Evolutionary conservation across 53 echinoderm and acorn worm species (phyloP).

Genomic region (Zoroaster sp.): DNA sequence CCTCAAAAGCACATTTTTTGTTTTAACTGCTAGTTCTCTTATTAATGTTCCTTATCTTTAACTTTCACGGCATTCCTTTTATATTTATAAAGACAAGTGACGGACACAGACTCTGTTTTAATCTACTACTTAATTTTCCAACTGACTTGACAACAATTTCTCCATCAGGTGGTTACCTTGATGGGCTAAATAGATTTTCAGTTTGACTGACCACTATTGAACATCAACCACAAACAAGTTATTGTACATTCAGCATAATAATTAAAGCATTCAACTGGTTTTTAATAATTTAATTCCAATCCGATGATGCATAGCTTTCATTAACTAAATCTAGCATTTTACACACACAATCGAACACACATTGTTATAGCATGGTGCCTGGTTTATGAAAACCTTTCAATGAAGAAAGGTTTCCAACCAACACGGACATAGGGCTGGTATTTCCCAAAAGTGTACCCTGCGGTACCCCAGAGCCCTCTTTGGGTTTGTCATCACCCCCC

Average conservation of each 20-base stretch:
- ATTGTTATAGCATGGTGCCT: constrained; percentile 30
- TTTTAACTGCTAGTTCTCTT: no score
- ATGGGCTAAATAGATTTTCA: background rate
- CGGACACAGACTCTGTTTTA: no score
- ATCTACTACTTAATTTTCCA: no score
- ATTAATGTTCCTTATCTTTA: no score
- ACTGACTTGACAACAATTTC: no score
- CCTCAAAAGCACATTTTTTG: no score
- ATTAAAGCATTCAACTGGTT: constrained; percentile 27
- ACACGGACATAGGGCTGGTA: constrained; percentile 23
- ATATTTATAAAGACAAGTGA: no score
- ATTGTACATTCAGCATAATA: background rate
- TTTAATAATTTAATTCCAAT: background rate
- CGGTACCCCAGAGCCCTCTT: background rate
- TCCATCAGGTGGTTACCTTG: no score
- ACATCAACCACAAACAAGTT: background rate
- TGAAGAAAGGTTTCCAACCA: constrained; percentile 11
- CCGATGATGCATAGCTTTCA: background rate
- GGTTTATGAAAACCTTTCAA: constrained; percentile 23
- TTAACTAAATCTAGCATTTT: background rate
- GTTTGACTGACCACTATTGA: constrained; percentile 17
- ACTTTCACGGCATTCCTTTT: no score
- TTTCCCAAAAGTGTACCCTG: background rate
- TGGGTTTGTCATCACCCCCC: background rate
- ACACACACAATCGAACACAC: background rate